Base-by-base conservation (phyloP, 2,888 invertebrate species). In the Elmis aenea region DNA sequence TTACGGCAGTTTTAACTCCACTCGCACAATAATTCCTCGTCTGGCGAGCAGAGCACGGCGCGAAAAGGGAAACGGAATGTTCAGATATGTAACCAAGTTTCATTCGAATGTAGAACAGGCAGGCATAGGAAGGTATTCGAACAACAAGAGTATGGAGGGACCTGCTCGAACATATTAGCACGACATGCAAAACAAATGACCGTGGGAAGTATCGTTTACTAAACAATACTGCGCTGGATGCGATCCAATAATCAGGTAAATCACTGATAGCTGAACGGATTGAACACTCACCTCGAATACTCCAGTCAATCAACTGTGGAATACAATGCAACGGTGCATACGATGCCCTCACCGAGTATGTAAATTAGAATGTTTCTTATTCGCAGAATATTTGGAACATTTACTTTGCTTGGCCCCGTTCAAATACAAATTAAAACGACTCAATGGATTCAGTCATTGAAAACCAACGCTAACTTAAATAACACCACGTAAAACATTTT, bases 191-290 rank as follows among this genome's bases (percentile, higher is more conserved):
- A 60, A 60, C 57, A 57, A 58, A 59, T 55, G 58, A 59, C 57
- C 61, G 62, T 62, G 62, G 61, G 62, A 62, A 62, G 58, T 51
- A 55, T 48, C 57, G 56, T 58, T 59, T 58, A 56, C 55, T 47
- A 54, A 57, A 60, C 58, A 58, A 59, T 59, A 57, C 55, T 48
- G 46, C 51, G 43, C 50, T 53, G 54, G 61, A 61, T 61, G 49
- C 62, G 61, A 62, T 62, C 59, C 61, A 61, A 61, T 62, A 62
- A 62, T 59, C 61, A 58, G 51, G 56, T 57, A 61, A 62, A 62
- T 62, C 59, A 61, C 58, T 52, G 39, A 46, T 38, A 39, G 24
- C 29, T 32, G 28, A 39, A 38, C 33, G 27, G 42, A 36, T 45
- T 38, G 38, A 33, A 45, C 42, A 42, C 42, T 45, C 38, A 35